A percentile compares a stretch with the other conserved stretches of the same genome.
phyloP scores from a whole-genome alignment of 1,140 invertebrate genomes.

The Sarcophaga bullata region DNA sequence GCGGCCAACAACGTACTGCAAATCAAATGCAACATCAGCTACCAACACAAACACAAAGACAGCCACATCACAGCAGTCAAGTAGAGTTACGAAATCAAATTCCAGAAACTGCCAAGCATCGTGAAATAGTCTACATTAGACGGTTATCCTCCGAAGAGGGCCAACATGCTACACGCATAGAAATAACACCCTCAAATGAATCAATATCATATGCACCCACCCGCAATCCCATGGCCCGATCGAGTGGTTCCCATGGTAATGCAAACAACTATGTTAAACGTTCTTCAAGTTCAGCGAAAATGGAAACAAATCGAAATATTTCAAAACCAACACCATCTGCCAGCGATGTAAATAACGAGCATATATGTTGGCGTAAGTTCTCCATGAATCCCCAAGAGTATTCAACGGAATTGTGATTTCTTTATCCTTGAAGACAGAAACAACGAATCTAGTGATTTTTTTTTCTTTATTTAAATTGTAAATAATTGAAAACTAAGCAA shows the following conservation, averaged over 20 bases:
- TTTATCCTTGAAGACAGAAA: neutral
- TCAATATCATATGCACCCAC: slow-evolving; percentile 58
- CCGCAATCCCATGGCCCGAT: slow-evolving; percentile 58
- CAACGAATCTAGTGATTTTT: slow-evolving; percentile 37
- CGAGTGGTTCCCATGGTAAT: slow-evolving; percentile 20
- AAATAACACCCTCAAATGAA: slow-evolving; percentile 63
- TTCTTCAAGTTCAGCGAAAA: slow-evolving; percentile 45
- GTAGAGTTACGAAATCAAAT: slow-evolving; percentile 6
- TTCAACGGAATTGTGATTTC: slow-evolving; percentile 63
- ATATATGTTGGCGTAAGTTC: slow-evolving; percentile 65
- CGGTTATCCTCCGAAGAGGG: slow-evolving; percentile 59
- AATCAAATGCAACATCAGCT: slow-evolving; percentile 47
- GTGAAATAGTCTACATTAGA: slow-evolving; percentile 61
- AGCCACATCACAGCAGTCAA: slow-evolving; percentile 20
- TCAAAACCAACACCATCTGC: slow-evolving; percentile 56
- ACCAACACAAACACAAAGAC: slow-evolving; percentile 13
- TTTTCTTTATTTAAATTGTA: slow-evolving; percentile 25
- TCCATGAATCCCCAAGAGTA: slow-evolving; percentile 64
- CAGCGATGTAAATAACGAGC: slow-evolving; percentile 53
- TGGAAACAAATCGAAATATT: slow-evolving; percentile 38
- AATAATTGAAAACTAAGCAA: slow-evolving; percentile 13
- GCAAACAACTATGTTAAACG: slow-evolving; percentile 46
- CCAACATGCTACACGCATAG: slow-evolving; percentile 58
- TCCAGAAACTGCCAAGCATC: slow-evolving; percentile 50
- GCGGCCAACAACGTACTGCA: neutral